A percentile compares a stretch with the other conserved stretches of the same genome.
Conservation (phyloP, 2,797 vertebrate species). For the Emys orbicularis region DNA sequence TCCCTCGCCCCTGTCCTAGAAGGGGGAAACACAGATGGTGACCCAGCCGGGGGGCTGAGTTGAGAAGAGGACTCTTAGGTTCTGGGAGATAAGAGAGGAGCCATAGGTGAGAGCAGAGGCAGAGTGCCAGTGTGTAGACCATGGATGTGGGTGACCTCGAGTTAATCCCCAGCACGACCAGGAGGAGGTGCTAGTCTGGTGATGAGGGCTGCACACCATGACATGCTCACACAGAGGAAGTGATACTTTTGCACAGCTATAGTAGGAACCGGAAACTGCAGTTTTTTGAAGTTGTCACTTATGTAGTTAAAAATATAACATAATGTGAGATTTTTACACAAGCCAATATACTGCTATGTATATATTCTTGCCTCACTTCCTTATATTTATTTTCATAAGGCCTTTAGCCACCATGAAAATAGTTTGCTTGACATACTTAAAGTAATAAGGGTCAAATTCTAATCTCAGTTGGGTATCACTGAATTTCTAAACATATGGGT, state of each 20-base stretch:
- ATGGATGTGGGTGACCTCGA: too few species aligned
- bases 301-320: not conserved
- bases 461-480: constrained; percentile 33
- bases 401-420: constrained; percentile 11
- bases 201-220: too few species aligned
- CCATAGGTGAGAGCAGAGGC: too few species aligned
- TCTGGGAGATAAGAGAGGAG: too few species aligned
- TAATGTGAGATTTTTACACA: not conserved
- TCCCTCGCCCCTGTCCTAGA: too few species aligned
- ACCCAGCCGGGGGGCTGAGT: too few species aligned
- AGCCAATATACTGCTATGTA: not conserved
- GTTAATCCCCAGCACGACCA: too few species aligned
- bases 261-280: not conserved
- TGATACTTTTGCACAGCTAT: not conserved
- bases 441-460: constrained; percentile 27
- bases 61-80: too few species aligned
- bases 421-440: not conserved
- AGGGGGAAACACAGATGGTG: too few species aligned
- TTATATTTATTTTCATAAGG: constrained; percentile 12
- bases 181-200: too few species aligned
- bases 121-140: too few species aligned
- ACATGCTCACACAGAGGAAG: not conserved
- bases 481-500: constrained; percentile 54
- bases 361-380: not conserved
- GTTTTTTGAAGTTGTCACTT: not conserved